Conservation (phyloP, 2,797 vertebrate species). For the Cirrhinus molitorella region DNA sequence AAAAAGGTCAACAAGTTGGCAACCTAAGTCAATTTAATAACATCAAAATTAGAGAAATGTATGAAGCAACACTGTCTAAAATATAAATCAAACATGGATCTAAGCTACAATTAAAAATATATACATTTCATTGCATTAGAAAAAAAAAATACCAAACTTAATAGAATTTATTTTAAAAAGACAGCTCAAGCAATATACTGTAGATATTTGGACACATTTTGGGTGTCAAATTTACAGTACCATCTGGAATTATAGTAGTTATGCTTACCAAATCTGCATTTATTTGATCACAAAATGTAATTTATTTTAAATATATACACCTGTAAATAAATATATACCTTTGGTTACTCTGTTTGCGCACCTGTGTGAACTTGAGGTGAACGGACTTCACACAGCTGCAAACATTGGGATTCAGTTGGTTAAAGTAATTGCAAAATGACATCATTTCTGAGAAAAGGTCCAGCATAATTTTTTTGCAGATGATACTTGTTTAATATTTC, state of each 20-base stretch:
- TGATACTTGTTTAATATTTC: not conserved
- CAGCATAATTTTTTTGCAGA: not conserved
- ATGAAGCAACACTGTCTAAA: not conserved
- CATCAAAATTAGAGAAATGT: not conserved
- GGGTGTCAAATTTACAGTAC: not conserved
- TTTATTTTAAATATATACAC: not conserved
- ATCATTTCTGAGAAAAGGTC: not conserved
- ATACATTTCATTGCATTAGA: not conserved
- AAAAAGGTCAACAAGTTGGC: not conserved
- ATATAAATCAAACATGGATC: not conserved
- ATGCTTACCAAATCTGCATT: not conserved
- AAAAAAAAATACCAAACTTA: not conserved
- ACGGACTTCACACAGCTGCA: not conserved
- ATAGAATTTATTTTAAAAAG: not conserved
- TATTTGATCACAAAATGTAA: not conserved
- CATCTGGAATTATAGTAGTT: not conserved
- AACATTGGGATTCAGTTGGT: not conserved
- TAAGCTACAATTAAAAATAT: not conserved
- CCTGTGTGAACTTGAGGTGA: not conserved
- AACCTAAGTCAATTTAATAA: conserved; percentile 11
- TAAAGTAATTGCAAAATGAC: not conserved
- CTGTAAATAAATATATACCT: not conserved
- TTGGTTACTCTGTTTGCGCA: not conserved
- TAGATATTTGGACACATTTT: not conserved
- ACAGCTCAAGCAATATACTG: not conserved